Evolutionary conservation across 2,797 vertebrate genomes (phyloP).

Genomic region (Rhabdomys pumilio): DNA sequence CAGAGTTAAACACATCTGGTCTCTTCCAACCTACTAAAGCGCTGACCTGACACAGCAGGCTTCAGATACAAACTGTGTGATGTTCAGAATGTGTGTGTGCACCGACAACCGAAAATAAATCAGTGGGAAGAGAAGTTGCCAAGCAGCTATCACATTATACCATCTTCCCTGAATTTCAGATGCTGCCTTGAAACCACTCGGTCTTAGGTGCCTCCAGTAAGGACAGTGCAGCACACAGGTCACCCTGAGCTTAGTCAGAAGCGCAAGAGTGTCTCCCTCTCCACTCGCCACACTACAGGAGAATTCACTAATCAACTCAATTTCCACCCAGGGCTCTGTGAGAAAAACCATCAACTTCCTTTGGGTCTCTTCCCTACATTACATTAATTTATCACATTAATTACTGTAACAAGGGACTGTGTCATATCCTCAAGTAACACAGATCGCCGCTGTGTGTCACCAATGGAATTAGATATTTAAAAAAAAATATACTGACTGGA

Average conservation of each 20-base stretch:
- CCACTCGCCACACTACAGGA: conserved; percentile 55
- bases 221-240: conserved; percentile 60
- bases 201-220: neutral
- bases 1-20: conserved; percentile 53
- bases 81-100: conserved; percentile 30
- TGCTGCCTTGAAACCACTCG: conserved; percentile 37
- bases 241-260: conserved; percentile 55
- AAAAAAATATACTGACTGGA: conserved; percentile 65
- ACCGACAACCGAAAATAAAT: conserved; percentile 58
- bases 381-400: conserved; percentile 82
- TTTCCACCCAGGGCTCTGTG: conserved; percentile 72
- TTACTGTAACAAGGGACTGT: conserved; percentile 82
- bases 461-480: conserved; percentile 64
- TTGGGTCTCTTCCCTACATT: conserved; percentile 67
- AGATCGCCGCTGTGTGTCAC: conserved; percentile 63
- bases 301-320: conserved; percentile 68
- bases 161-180: conserved; percentile 64
- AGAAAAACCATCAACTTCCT: conserved; percentile 79
- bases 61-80: conserved; percentile 62
- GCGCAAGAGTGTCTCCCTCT: conserved; percentile 40
- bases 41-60: neutral
- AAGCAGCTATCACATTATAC: neutral
- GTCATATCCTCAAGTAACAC: conserved; percentile 75
- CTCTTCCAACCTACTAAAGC: conserved; percentile 38
- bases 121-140: conserved; percentile 30